A percentile compares a stretch with the other conserved stretches of the same genome.
Conservation (phyloP, 1,140 invertebrate species). For the Antheraea mylitta region DNA sequence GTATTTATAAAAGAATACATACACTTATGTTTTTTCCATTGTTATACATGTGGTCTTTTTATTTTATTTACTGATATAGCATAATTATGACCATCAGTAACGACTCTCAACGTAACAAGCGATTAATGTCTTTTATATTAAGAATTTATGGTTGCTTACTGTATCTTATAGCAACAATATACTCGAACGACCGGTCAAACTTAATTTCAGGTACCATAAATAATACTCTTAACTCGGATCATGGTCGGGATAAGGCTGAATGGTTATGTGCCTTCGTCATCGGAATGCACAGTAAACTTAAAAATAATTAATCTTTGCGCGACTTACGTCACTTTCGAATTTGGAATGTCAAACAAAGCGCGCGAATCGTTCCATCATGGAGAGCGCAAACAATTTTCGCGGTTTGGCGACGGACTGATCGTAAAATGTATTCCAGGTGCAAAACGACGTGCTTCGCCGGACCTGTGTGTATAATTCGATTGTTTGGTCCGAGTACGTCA, state of each 20-base stretch:
- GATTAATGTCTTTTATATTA: not conserved
- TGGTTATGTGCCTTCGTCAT: not conserved
- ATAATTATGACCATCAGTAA: not conserved
- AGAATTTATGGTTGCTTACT: not conserved
- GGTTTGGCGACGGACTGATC: not conserved
- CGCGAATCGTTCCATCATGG: conserved; percentile 6
- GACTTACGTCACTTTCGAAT: not conserved
- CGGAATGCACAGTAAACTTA: not conserved
- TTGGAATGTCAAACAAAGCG: conserved; percentile 13
- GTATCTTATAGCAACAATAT: not conserved
- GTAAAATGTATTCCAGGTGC: conserved; percentile 9
- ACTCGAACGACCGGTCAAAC: not conserved
- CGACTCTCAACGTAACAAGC: not conserved
- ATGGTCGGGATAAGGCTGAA: not conserved
- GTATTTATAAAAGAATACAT: not conserved
- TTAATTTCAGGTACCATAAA: conserved; percentile 1
- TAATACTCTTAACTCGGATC: not conserved
- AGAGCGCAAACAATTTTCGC: conserved; percentile 1
- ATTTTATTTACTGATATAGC: not conserved
- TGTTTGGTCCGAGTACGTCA: not conserved
- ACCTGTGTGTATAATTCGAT: not conserved
- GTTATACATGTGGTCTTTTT: not conserved
- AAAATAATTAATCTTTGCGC: not conserved
- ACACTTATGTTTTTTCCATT: not conserved
- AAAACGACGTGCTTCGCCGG: not conserved